These are phyloP conservation scores for Calliopsis andreniformis DNA, from an alignment of 1,140 invertebrate species.

Conservation along the genomic window DNA sequence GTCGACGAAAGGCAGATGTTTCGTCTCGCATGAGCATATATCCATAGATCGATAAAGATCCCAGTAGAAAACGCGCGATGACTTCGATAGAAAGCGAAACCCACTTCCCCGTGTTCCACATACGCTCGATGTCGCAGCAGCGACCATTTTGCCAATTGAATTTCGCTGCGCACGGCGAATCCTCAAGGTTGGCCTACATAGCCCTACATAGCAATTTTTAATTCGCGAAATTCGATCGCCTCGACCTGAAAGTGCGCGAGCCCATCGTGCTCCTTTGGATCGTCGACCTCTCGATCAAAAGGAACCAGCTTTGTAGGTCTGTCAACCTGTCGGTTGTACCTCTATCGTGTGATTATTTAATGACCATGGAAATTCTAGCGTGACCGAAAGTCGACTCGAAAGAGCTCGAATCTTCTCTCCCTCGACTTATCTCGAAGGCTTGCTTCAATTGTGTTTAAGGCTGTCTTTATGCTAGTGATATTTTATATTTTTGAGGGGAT, in stretches of 20 bases:
- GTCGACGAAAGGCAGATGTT: too few relatives aligned
- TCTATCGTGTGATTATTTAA: slow-evolving; percentile 13
- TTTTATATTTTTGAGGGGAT: too few relatives aligned
- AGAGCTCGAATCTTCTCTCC: not conserved
- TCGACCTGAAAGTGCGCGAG: slow-evolving; percentile 65
- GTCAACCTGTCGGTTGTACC: slow-evolving; percentile 30
- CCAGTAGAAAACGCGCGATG: not conserved
- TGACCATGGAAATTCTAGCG: slow-evolving; percentile 44
- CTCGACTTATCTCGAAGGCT: not conserved
- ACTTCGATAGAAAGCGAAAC: slow-evolving; percentile 36
- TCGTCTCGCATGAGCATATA: too few relatives aligned
- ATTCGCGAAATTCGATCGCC: slow-evolving; percentile 51
- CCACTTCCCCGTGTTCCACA: not conserved
- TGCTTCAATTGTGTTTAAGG: too few relatives aligned
- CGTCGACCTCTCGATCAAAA: slow-evolving; percentile 69
- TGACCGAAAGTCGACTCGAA: too few relatives aligned
- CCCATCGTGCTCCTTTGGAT: slow-evolving; percentile 57
- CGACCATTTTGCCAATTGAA: slow-evolving; percentile 59
- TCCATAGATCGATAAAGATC: not conserved
- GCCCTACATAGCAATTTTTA: slow-evolving; percentile 45
- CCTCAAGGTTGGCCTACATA: not conserved
- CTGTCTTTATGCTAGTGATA: too few relatives aligned
- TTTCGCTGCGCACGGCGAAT: slow-evolving; percentile 50
- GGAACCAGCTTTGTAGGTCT: slow-evolving; percentile 58
- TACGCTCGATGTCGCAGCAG: too few relatives aligned